phyloP scores from a whole-genome alignment of 2,888 invertebrate genomes.

The Monoplex corrugatus region DNA sequence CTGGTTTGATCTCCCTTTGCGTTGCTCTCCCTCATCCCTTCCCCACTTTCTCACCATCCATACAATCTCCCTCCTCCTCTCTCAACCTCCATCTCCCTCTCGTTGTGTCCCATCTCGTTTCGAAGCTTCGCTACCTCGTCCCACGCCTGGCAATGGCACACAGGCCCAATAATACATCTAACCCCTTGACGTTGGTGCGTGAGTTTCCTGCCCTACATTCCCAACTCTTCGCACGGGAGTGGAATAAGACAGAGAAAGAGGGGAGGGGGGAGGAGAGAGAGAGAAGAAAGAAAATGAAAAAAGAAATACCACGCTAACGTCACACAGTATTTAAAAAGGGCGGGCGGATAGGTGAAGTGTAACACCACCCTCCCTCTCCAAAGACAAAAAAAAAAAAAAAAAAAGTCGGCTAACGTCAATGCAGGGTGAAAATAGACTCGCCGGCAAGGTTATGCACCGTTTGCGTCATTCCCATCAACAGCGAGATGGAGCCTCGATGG shows the following conservation, averaged over 20 bases:
- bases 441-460: neutral
- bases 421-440: neutral
- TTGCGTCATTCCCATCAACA: neutral
- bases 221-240: too few relatives aligned
- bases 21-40: too few relatives aligned
- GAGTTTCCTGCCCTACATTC: too few relatives aligned
- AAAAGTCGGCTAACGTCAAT: neutral
- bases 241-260: neutral
- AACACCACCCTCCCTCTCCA: neutral
- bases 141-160: too few relatives aligned
- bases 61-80: neutral
- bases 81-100: neutral
- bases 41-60: neutral
- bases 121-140: too few relatives aligned
- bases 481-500: constrained; percentile 3
- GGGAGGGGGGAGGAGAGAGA: neutral
- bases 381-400: neutral
- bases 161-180: too few relatives aligned
- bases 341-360: too few relatives aligned
- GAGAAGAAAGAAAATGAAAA: neutral
- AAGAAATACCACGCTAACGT: too few relatives aligned
- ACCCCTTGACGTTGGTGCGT: too few relatives aligned
- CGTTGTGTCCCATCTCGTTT: neutral
- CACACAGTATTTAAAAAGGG: too few relatives aligned
- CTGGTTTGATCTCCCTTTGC: neutral